phyloP scores from a whole-genome alignment of 2,113 vertebrate genomes.

The Conger conger region DNA sequence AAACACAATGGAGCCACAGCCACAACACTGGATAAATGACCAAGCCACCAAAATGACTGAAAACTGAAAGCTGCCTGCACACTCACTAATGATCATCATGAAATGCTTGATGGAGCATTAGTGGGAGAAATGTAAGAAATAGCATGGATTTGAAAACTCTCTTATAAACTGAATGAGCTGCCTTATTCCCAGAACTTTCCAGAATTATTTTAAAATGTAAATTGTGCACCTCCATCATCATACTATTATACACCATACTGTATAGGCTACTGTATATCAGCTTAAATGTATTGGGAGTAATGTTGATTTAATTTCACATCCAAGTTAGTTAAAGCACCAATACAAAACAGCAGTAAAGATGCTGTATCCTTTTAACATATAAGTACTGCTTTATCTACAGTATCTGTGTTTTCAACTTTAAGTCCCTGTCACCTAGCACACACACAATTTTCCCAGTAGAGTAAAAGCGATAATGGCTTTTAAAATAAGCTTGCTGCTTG shows the following conservation, averaged over 20 bases:
- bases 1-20: no score
- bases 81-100: no score
- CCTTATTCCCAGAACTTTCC: conserved; percentile 14
- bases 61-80: no score
- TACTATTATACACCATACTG: not conserved
- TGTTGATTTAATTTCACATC: not conserved
- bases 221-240: conserved; percentile 1
- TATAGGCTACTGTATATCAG: no score
- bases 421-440: not conserved
- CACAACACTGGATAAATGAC: no score
- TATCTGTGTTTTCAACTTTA: no score
- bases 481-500: not conserved
- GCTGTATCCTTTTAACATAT: no score
- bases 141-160: conserved; percentile 17
- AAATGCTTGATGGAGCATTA: not conserved
- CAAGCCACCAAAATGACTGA: no score
- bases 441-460: not conserved
- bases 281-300: no score
- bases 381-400: no score
- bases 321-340: not conserved
- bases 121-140: not conserved
- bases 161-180: conserved; percentile 1
- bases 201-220: conserved; percentile 5
- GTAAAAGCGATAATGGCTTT: not conserved
- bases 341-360: not conserved